Conservation (phyloP, 1,140 invertebrate genomes). For the Drosophila cardini region DNA sequence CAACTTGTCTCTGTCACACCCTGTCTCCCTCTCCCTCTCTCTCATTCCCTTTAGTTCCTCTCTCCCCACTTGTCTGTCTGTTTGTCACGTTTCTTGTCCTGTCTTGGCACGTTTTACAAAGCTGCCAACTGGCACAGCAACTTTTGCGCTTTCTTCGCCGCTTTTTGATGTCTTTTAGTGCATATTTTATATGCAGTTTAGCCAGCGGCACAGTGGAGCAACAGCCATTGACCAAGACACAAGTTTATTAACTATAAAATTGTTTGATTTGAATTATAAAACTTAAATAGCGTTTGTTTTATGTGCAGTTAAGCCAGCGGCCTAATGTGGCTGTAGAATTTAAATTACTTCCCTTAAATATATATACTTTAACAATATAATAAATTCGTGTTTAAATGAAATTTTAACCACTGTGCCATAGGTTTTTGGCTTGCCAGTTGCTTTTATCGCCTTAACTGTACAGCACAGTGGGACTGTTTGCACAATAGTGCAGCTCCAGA, state of each 20-base stretch:
- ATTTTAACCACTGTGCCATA: slow-evolving; percentile 34
- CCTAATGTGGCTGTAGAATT: background rate
- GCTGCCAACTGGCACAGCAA: slow-evolving; percentile 62
- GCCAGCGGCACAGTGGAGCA: slow-evolving; percentile 66
- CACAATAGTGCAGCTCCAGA: background rate
- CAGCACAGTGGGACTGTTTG: slow-evolving; percentile 13
- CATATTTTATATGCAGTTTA: slow-evolving; percentile 82
- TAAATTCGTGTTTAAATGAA: too few species aligned
- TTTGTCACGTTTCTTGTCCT: slow-evolving; percentile 71
- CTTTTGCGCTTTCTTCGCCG: slow-evolving; percentile 72
- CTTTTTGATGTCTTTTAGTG: slow-evolving; percentile 77
- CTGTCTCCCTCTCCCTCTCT: slow-evolving; percentile 10
- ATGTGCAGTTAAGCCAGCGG: too few species aligned
- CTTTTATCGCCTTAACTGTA: background rate
- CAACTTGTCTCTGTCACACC: slow-evolving; percentile 21
- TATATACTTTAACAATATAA: too few species aligned
- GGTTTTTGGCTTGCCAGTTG: background rate
- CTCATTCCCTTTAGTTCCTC: background rate
- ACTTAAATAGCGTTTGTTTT: background rate
- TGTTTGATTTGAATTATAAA: background rate
- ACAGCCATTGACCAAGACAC: background rate
- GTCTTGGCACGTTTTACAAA: slow-evolving; percentile 72
- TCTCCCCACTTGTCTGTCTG: background rate
- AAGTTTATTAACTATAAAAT: background rate
- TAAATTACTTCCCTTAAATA: too few species aligned